Conservation (phyloP, 2,797 vertebrate genomes). For the Sebastes cheni region DNA sequence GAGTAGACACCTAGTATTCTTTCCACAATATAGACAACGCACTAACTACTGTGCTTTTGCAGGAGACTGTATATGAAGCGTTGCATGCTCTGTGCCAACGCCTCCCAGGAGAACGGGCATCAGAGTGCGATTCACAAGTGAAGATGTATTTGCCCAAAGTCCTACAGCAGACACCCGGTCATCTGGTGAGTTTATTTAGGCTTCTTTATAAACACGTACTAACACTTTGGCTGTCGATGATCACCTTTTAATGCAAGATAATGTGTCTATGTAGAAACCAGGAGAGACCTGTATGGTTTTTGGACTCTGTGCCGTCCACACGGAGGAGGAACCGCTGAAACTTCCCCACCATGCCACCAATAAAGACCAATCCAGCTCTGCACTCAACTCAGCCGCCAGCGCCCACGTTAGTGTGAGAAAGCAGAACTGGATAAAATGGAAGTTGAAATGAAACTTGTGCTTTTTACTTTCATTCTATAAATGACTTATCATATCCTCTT, state of each 20-base stretch:
- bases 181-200: constrained; percentile 48
- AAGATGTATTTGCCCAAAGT: constrained; percentile 65
- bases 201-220: background rate
- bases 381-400: background rate
- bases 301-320: constrained; percentile 67
- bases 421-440: constrained; percentile 4
- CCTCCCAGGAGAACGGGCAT: constrained; percentile 47
- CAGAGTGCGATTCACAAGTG: constrained; percentile 62
- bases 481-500: background rate
- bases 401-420: constrained; percentile 36
- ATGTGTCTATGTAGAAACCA: constrained; percentile 61
- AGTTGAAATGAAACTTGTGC: constrained; percentile 23
- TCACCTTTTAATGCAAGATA: background rate
- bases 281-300: constrained; percentile 67
- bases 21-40: background rate
- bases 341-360: background rate
- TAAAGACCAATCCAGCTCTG: constrained; percentile 4
- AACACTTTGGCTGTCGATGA: background rate
- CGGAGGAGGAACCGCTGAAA: constrained; percentile 34
- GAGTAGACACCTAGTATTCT: background rate
- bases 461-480: background rate
- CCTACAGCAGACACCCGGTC: constrained; percentile 55
- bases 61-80: constrained; percentile 57
- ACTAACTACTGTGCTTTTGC: constrained; percentile 12
- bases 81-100: constrained; percentile 61